These are phyloP conservation scores for Alauda arvensis DNA, from an alignment of 2,797 vertebrate species.

Conservation along the genomic window DNA sequence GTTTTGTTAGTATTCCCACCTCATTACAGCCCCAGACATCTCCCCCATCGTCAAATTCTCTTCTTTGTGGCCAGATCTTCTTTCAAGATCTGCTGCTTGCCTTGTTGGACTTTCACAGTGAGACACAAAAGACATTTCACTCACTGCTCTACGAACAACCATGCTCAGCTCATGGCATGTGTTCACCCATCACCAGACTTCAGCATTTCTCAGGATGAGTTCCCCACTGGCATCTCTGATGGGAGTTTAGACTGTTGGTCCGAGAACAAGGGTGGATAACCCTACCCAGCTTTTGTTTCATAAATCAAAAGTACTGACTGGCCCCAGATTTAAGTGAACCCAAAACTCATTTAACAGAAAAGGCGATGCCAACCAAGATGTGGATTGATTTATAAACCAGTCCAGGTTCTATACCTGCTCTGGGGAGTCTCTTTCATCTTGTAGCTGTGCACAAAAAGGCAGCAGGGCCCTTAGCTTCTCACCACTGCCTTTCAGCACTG, in stretches of 20 bases:
- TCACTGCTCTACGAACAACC: neutral
- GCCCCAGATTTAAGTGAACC: neutral
- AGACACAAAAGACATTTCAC: neutral
- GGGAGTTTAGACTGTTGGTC: neutral
- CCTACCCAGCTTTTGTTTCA: neutral
- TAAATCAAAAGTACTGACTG: neutral
- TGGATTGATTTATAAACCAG: neutral
- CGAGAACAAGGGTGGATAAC: neutral
- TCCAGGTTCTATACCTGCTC: neutral
- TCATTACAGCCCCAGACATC: neutral
- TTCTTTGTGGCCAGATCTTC: neutral
- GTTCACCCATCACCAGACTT: neutral
- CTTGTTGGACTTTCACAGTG: neutral
- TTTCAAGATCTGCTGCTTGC: neutral
- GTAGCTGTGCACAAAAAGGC: neutral
- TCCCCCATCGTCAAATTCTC: neutral
- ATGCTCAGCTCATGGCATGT: neutral
- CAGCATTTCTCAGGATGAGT: neutral
- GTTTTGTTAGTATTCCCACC: neutral
- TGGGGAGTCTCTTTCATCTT: neutral
- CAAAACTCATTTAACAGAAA: neutral
- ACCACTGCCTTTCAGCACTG: neutral
- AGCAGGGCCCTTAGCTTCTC: neutral
- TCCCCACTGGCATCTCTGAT: neutral
- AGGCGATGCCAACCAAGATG: neutral